Evolutionary conservation across 2,113 vertebrate genomes (phyloP), one percentile per base, ranked within the genome.

Genomic region (Quiscalus mexicanus): DNA sequence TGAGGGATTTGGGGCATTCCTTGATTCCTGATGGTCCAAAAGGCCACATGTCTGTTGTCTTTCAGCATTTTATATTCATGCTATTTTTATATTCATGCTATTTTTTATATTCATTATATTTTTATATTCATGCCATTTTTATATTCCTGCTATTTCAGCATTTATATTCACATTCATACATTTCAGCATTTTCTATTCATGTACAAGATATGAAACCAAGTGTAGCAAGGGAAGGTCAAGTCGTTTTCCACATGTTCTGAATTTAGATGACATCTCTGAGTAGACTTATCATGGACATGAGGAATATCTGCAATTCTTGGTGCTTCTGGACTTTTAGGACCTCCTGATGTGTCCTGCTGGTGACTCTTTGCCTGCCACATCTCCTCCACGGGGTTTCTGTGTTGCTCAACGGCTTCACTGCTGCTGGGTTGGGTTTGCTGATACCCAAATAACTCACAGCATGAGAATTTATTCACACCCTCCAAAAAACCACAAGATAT

Each of bases 401-500:
- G 4, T 97, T 97, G 90, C 96, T 95, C 89, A 93, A 77, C 9
- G 41, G 85, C 53, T 79, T 83, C 60, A 24, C 65, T n/a, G 0
- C 90, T 78, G 68, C 64, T 63, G 89, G 75, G 73, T 18, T 95
- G 89, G 89, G 80, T 91, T 96, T 89, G 45, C 70, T n/a, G 95
- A 85, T 90, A 97, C 95, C 95, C 94, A 89, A 78, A 31, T 63
- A 94, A 95, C 84, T 97, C 96, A 97, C 84, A 96, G 96, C 86
- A 78, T 94, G 96, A 88, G 96, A 98, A 98, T 98, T 97, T 37
- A 91, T 95, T 97, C 95, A 94, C 96, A 95, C 95, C 91, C 97
- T 96, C 95, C 94, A 95, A 94, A 98, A 98, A 98, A 96, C 97
- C 97, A 97, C 98, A 97, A 94, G 87, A 96, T 97, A 93, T 42